These are phyloP conservation scores for Morpho deidamia DNA, from an alignment of 2,888 invertebrate genomes.

Conservation along the genomic window DNA sequence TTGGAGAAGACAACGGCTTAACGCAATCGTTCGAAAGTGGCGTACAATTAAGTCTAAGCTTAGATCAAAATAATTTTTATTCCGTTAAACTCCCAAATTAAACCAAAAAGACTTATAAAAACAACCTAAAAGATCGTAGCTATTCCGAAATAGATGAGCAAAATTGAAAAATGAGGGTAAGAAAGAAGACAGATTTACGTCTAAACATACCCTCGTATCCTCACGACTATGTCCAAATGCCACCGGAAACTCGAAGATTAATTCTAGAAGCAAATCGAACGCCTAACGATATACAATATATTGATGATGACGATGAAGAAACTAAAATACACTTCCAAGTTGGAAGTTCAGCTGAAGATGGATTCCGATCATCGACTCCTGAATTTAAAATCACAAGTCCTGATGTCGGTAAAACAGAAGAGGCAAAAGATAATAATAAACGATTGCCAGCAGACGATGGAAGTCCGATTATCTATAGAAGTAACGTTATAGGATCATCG, in stretches of 20 bases:
- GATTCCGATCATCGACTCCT: constrained; percentile 47
- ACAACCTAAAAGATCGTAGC: no score
- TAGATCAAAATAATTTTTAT: no score
- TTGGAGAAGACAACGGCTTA: no score
- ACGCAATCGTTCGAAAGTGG: no score
- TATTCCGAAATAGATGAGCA: no score
- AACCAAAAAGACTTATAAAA: no score
- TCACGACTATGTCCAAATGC: constrained; percentile 65
- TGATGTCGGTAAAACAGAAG: constrained; percentile 27
- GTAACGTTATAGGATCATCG: constrained; percentile 74
- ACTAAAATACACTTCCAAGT: constrained; percentile 20
- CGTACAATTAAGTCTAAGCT: no score
- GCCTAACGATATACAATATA: constrained; percentile 36
- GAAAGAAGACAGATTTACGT: constrained; percentile 61
- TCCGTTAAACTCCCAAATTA: no score
- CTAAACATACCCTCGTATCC: constrained; percentile 56
- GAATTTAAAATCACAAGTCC: constrained; percentile 44
- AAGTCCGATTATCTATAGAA: constrained; percentile 38
- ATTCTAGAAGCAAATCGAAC: constrained; percentile 39
- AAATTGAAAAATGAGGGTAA: constrained; percentile 39
- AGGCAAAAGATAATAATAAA: constrained; percentile 10
- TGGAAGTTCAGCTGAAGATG: constrained; percentile 22
- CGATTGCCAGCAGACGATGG: constrained; percentile 22
- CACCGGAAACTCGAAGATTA: constrained; percentile 41
- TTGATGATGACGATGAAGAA: constrained; percentile 35